A percentile compares a stretch with the other conserved stretches of the same genome.
Conservation (phyloP, 2,797 vertebrate species). For the Xiphorhynchus erythropygius region DNA sequence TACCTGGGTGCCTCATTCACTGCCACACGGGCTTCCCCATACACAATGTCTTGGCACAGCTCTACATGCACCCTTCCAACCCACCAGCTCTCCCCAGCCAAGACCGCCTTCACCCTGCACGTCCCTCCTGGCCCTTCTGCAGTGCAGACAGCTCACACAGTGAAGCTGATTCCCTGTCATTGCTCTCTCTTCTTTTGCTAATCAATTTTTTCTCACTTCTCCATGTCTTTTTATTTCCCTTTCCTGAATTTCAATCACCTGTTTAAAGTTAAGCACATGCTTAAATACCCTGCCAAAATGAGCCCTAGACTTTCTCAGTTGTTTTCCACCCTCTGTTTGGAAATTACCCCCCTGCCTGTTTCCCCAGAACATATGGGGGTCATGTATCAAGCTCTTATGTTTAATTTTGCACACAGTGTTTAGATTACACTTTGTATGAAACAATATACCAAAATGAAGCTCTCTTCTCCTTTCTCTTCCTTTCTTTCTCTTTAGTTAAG, state of each 20-base stretch:
- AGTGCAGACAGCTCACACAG: neutral
- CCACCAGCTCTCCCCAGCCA: neutral
- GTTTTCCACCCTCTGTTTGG: neutral
- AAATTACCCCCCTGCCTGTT: neutral
- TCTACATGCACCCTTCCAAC: neutral
- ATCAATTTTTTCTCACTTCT: neutral
- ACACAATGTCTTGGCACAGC: accelerated
- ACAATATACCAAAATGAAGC: conserved; percentile 59
- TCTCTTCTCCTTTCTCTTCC: conserved; percentile 9
- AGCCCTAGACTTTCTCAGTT: neutral
- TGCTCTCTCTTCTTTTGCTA: neutral
- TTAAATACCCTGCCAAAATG: neutral
- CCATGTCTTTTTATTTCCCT: neutral
- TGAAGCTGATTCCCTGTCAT: accelerated
- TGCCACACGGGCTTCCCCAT: accelerated
- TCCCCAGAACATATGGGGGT: neutral
- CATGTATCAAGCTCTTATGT: neutral
- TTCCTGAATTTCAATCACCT: neutral
- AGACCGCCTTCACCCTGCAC: neutral
- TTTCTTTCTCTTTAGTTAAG: conserved; percentile 64
- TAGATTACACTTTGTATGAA: conserved; percentile 42
- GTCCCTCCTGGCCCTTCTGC: neutral
- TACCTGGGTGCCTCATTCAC: neutral
- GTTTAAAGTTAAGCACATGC: neutral
- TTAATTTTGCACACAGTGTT: conserved; percentile 39